A percentile compares a stretch with the other conserved stretches of the same genome.
Evolutionary conservation across 2,797 vertebrate species (phyloP).

Genomic region (Gallinago stenura): DNA sequence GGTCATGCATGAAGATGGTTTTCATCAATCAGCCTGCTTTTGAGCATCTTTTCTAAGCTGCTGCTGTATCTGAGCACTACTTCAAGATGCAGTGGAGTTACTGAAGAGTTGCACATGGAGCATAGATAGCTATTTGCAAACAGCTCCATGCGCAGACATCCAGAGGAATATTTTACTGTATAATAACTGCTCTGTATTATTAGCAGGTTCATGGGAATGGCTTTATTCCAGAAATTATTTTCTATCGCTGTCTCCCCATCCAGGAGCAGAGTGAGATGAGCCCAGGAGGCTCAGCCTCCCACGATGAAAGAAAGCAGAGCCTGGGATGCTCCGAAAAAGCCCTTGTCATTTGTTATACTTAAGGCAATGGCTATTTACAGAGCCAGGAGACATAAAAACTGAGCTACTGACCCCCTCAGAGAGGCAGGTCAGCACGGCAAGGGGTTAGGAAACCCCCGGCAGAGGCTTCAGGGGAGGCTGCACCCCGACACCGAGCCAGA

Average conservation of each 20-base stretch:
- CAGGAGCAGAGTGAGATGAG: neutral
- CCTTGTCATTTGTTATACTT: neutral
- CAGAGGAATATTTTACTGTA: neutral
- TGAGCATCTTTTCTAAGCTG: neutral
- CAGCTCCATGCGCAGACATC: neutral
- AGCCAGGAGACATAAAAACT: neutral
- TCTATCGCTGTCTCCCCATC: neutral
- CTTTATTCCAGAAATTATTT: neutral
- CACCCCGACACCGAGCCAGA: neutral
- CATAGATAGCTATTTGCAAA: neutral
- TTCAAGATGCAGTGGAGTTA: neutral
- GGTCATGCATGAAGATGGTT: neutral
- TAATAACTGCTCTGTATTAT: neutral
- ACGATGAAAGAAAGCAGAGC: neutral
- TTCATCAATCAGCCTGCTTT: neutral
- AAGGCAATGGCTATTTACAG: neutral
- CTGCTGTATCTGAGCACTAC: neutral
- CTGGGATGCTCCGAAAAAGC: neutral
- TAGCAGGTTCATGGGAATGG: neutral
- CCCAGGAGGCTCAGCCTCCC: neutral
- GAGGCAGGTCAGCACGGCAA: accelerated
- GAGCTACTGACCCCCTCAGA: neutral
- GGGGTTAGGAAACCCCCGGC: neutral
- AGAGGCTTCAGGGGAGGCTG: neutral
- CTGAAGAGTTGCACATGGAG: neutral